phyloP scores from a whole-genome alignment of 1,140 invertebrate species.

The Panagrolaimus sp. region DNA sequence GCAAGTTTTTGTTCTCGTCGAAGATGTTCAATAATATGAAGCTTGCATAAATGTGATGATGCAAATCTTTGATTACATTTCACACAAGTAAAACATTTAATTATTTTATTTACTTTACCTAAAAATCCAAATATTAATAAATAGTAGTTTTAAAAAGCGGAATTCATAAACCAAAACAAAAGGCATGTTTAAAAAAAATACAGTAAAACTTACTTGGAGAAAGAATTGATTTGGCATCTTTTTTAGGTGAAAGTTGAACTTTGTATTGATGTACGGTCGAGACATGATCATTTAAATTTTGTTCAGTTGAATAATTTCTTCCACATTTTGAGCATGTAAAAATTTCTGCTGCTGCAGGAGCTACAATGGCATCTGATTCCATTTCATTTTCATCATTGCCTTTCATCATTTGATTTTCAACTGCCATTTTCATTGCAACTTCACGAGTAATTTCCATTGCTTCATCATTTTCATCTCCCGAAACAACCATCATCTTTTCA shows the following conservation, averaged over 20 bases:
- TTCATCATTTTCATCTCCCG: background rate
- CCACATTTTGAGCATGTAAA: constrained; percentile 23
- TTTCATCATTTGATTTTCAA: background rate
- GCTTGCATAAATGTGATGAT: constrained; percentile 22
- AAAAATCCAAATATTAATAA: constrained; percentile 14
- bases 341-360: background rate
- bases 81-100: constrained; percentile 28
- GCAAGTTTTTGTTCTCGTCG: constrained; percentile 10
- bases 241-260: constrained; percentile 28
- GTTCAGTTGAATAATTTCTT: constrained; percentile 23
- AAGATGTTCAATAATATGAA: constrained; percentile 18
- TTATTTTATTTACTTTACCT: constrained; percentile 32
- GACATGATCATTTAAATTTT: constrained; percentile 23
- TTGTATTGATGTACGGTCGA: constrained; percentile 30
- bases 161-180: no score
- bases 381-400: background rate
- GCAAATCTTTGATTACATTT: constrained; percentile 30
- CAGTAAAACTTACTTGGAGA: constrained; percentile 31
- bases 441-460: constrained; percentile 19
- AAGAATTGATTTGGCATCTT: constrained; percentile 22
- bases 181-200: background rate
- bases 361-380: background rate
- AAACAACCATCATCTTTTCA: background rate
- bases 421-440: constrained; percentile 20
- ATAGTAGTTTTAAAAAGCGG: background rate